Evolutionary conservation across 2,797 vertebrate genomes (phyloP), one percentile per base, ranked within the genome.

Genomic region (Carapus acus): DNA sequence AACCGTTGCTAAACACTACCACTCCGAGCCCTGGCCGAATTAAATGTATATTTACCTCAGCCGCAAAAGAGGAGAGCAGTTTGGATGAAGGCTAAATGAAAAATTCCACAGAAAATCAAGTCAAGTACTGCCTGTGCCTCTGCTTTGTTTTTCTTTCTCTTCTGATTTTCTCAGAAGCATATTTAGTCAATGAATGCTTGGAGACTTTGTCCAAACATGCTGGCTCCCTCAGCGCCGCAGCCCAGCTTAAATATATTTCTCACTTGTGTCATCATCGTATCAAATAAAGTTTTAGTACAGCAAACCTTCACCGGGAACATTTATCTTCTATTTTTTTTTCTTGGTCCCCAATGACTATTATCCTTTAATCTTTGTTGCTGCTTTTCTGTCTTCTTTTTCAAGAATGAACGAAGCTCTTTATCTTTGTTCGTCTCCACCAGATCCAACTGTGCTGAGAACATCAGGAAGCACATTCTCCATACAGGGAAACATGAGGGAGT

Each of bases 361-460:
- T 65, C 41, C 69, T 70, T 69, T 44, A 39, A 57, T 67, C 45
- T 69, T 49, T 59, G 1, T 43, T 38, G 31, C 7, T 52, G 24
- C 49, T 38, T 37, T n/a, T n/a, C n/a, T n/a, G n/a, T n/a, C n/a
- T n/a, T n/a, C n/a, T n/a, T n/a, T n/a, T 7, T 45, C 27, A 60
- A 49, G 62, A 56, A 67, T 31, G 15, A 58, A 62, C 46, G 23
- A 53, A 34, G 33, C 17, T 43, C 62, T 71, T 61, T 58, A 49
- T 67, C 49, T 69, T 36, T 50, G 19, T 67, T 65, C 70, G 64
- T 62, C 33, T 71, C 40, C 39, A 58, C 33, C 62, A 98, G 96
- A 79, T 99, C 96, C n/a, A 99, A 98, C 82, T 99, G 96, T 75
- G 95, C 96, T 2, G 96, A 98, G 85, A 99, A 99, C 76, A 98